Percentiles rank a stretch among this genome's conserved stretches.
These are phyloP conservation scores for Apodemia hepburni DNA, from an alignment of 2,888 invertebrate species.

Conservation along the genomic window DNA sequence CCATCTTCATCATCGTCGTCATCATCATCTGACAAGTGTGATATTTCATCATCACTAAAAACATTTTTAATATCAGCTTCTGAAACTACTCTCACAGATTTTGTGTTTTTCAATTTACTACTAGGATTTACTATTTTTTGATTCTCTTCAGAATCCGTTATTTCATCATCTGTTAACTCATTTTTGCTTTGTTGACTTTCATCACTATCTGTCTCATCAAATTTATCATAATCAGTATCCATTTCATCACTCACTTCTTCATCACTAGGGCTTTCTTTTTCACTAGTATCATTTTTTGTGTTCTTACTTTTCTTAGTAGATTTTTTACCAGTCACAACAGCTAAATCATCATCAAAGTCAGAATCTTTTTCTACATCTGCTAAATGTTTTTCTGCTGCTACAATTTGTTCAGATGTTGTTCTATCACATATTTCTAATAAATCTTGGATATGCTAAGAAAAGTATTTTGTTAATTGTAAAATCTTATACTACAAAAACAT, in stretches of 20 bases:
- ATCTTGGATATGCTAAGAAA: conserved; percentile 58
- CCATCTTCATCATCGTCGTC: conserved; percentile 33
- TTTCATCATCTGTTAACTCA: conserved; percentile 25
- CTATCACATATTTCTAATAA: conserved; percentile 87
- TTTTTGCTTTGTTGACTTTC: conserved; percentile 29
- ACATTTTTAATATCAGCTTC: conserved; percentile 55
- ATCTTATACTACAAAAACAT: no score
- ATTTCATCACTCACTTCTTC: conserved; percentile 27
- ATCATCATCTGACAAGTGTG: conserved; percentile 54
- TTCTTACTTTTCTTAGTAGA: conserved; percentile 34
- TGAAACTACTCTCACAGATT: conserved; percentile 43
- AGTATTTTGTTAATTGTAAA: background rate
- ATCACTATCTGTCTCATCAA: conserved; percentile 32
- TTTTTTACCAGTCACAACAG: conserved; percentile 74
- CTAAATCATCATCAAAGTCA: conserved; percentile 84
- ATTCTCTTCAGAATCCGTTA: conserved; percentile 33
- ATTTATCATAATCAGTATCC: conserved; percentile 27
- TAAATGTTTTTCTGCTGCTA: conserved; percentile 81
- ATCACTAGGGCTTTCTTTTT: conserved; percentile 27
- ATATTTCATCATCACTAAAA: conserved; percentile 73
- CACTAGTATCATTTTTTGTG: conserved; percentile 30
- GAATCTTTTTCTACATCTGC: conserved; percentile 77
- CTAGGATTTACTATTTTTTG: conserved; percentile 28
- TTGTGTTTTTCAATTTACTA: conserved; percentile 32
- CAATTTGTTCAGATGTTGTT: conserved; percentile 81